phyloP scores from a whole-genome alignment of 2,113 vertebrate genomes.

The Fukomys damarensis region DNA sequence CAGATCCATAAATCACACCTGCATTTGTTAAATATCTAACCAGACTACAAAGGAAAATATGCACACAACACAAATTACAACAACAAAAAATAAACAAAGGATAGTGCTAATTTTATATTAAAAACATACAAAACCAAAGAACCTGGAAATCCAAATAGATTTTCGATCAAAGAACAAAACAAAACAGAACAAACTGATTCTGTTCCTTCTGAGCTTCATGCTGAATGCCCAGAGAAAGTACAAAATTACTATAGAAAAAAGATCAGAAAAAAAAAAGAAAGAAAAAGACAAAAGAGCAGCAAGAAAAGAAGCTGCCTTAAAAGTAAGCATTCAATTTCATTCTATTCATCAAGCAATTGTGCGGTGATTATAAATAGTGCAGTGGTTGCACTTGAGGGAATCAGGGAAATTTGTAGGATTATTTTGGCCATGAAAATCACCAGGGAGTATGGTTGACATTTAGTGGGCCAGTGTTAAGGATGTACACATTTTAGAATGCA shows the following conservation, averaged over 20 bases:
- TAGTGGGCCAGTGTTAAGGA: background rate
- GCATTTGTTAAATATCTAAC: background rate
- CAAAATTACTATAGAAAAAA: too few species aligned
- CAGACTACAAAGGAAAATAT: background rate
- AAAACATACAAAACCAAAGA: background rate
- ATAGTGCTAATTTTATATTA: background rate
- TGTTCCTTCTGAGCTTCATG: background rate
- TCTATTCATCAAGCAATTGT: background rate
- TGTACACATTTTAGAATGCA: background rate
- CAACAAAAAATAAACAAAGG: background rate
- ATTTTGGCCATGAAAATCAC: background rate
- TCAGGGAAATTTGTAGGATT: background rate
- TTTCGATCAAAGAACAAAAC: background rate
- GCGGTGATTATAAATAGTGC: too few species aligned
- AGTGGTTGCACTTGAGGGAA: background rate
- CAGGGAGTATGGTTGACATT: background rate
- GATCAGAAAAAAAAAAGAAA: too few species aligned
- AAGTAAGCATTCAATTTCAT: background rate
- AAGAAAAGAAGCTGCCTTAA: background rate
- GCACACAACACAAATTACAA: background rate
- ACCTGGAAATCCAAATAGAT: background rate
- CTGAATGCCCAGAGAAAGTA: background rate
- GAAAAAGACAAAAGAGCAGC: background rate
- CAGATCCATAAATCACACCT: background rate
- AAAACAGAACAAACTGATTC: background rate